Conservation (phyloP, 2,113 vertebrate genomes). For the Corythornis vintsioides region DNA sequence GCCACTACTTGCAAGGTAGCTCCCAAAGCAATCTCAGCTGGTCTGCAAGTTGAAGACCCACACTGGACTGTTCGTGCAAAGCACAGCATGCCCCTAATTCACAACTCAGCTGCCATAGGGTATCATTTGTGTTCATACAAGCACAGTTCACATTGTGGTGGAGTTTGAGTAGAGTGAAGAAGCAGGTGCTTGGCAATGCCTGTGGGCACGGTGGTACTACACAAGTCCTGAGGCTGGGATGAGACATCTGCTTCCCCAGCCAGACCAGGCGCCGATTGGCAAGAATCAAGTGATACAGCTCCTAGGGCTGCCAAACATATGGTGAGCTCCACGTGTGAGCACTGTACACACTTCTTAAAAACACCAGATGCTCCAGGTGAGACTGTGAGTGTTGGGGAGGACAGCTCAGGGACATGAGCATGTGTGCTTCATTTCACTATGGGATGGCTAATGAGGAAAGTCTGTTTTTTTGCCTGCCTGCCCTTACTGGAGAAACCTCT, state of each 20-base stretch:
- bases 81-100: neutral
- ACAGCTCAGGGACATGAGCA: neutral
- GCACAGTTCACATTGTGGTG: neutral
- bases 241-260: neutral
- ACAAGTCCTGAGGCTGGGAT: neutral
- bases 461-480: neutral
- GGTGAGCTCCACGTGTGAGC: neutral
- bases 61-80: fast-evolving
- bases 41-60: neutral
- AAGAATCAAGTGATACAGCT: neutral
- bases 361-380: neutral
- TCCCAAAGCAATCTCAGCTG: neutral
- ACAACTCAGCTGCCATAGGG: fast-evolving
- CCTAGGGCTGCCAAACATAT: neutral
- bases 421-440: fast-evolving
- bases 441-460: neutral
- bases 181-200: fast-evolving
- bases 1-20: neutral
- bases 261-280: fast-evolving
- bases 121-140: neutral
- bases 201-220: fast-evolving
- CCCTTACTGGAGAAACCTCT: neutral
- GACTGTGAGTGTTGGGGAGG: neutral
- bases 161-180: fast-evolving
- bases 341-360: neutral